phyloP scores from a whole-genome alignment of 1,140 invertebrate genomes.

The Onthophagus taurus region DNA sequence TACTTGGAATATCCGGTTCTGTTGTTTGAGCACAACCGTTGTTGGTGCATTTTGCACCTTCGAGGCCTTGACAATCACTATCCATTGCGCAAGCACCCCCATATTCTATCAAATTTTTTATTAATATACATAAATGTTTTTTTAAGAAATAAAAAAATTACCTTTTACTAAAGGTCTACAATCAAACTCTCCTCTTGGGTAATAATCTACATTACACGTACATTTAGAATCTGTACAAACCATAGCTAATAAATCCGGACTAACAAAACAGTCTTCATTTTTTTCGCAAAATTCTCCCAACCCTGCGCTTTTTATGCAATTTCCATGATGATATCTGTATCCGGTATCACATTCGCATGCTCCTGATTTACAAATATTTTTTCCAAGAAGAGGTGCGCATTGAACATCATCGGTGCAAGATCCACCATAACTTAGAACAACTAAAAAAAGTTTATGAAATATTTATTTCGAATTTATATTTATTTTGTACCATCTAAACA shows the following conservation, averaged over 20 bases:
- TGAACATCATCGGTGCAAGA: not conserved
- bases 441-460: constrained; percentile 4
- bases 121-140: not conserved
- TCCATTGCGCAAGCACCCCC: not conserved
- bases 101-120: not conserved
- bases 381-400: constrained; percentile 1
- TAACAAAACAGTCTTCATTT: constrained; percentile 3
- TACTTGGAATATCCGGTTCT: too few species aligned
- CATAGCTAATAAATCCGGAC: constrained; percentile 3
- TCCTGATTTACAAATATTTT: not conserved
- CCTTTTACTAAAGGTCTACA: not conserved
- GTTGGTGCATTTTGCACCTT: not conserved
- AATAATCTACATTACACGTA: constrained; percentile 5
- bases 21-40: not conserved
- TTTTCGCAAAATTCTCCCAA: not conserved
- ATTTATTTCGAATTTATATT: not conserved
- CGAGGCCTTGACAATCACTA: too few species aligned
- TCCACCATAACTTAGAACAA: not conserved
- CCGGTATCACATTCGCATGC: constrained; percentile 2
- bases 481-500: not conserved
- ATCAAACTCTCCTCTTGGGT: constrained; percentile 4
- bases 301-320: not conserved
- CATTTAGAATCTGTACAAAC: not conserved
- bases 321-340: not conserved
- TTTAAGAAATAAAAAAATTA: not conserved